Conservation (phyloP, 2,888 invertebrate species). For the Nymphalis c-album region DNA sequence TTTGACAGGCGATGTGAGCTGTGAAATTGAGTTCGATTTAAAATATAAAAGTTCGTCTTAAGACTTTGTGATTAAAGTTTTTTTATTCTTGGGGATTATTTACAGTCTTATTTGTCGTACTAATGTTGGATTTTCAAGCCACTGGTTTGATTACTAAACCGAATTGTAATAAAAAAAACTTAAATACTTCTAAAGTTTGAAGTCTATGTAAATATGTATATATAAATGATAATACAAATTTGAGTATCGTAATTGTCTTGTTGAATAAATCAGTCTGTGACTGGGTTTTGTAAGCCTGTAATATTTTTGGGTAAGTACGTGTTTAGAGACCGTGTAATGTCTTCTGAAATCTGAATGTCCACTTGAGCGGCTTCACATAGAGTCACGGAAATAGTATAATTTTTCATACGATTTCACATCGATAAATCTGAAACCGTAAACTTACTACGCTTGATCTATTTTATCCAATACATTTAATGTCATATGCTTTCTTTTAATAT, state of each 20-base stretch:
- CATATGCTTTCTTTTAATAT: background rate
- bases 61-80: constrained; percentile 64
- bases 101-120: constrained; percentile 73
- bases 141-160: constrained; percentile 31
- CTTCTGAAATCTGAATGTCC: constrained; percentile 53
- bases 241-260: background rate
- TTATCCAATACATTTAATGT: constrained; percentile 29
- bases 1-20: constrained; percentile 79
- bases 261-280: background rate
- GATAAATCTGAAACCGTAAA: constrained; percentile 16
- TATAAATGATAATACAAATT: too few species aligned
- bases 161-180: constrained; percentile 13
- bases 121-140: constrained; percentile 59
- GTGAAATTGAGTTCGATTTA: constrained; percentile 79
- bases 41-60: constrained; percentile 73
- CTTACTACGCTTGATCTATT: constrained; percentile 8
- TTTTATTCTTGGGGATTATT: constrained; percentile 67
- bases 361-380: constrained; percentile 62
- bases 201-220: too few species aligned
- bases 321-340: constrained; percentile 70
- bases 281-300: background rate
- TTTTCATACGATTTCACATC: constrained; percentile 78
- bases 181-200: too few species aligned
- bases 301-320: constrained; percentile 28
- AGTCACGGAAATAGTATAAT: constrained; percentile 77